A percentile compares a stretch with the other conserved stretches of the same genome.
phyloP scores from a whole-genome alignment of 1,140 invertebrate species.

The Augochlora pura region DNA sequence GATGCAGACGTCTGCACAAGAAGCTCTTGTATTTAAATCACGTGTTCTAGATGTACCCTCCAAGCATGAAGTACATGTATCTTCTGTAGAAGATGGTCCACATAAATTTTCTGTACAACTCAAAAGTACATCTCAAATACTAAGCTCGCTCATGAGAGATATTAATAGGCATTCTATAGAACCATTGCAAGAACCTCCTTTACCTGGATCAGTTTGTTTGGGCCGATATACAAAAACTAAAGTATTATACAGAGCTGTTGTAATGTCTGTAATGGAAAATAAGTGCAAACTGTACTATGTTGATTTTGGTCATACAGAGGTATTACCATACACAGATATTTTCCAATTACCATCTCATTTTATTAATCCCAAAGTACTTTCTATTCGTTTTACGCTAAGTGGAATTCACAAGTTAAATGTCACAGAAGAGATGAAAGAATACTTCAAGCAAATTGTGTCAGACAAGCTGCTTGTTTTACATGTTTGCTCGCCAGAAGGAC shows the following conservation, averaged over 20 bases:
- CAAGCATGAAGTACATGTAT: slow-evolving; percentile 85
- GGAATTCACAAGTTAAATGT: slow-evolving; percentile 85
- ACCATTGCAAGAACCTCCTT: slow-evolving; percentile 83
- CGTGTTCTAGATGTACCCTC: slow-evolving; percentile 82
- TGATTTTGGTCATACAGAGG: slow-evolving; percentile 88
- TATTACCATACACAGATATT: slow-evolving; percentile 84
- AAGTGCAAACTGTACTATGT: slow-evolving; percentile 86
- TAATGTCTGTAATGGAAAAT: slow-evolving; percentile 84
- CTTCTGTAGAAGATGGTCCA: slow-evolving; percentile 88
- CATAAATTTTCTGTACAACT: slow-evolving; percentile 87
- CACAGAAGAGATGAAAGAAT: slow-evolving; percentile 84
- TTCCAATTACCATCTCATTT: slow-evolving; percentile 87
- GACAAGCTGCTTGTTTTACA: slow-evolving; percentile 83
- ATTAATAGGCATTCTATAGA: slow-evolving; percentile 81
- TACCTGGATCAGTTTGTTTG: slow-evolving; percentile 86
- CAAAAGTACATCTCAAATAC: slow-evolving; percentile 80
- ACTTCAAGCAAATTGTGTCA: slow-evolving; percentile 85
- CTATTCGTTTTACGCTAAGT: slow-evolving; percentile 86
- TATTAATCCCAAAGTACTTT: slow-evolving; percentile 86
- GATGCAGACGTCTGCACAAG: slow-evolving; percentile 34
- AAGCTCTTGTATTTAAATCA: slow-evolving; percentile 82
- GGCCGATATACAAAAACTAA: slow-evolving; percentile 84
- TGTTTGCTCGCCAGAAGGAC: slow-evolving; percentile 84
- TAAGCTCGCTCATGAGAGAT: slow-evolving; percentile 85
- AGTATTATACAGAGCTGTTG: slow-evolving; percentile 86